phyloP scores from a whole-genome alignment of 1,140 invertebrate genomes.

The Hylaeus volcanicus region DNA sequence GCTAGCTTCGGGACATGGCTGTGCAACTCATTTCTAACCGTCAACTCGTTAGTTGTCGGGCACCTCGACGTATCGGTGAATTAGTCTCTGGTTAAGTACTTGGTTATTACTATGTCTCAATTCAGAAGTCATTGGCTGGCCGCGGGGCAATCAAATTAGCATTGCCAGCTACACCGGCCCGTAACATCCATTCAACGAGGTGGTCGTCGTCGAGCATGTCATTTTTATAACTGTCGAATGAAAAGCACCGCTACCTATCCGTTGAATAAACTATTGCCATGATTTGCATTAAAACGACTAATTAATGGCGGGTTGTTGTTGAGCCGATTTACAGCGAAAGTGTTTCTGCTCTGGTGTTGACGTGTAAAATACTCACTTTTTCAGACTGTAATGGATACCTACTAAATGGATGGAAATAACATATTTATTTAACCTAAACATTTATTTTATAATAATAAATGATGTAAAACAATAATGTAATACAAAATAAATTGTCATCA shows the following conservation, averaged over 20 bases:
- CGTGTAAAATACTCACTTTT: background rate
- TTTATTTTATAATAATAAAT: too few relatives aligned
- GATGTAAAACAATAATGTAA: too few relatives aligned
- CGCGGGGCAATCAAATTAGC: slow-evolving; percentile 54
- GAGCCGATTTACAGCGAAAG: slow-evolving; percentile 3
- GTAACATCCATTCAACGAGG: slow-evolving; percentile 11
- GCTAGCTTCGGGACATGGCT: slow-evolving; percentile 8
- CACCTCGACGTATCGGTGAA: slow-evolving; percentile 38
- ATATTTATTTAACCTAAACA: too few relatives aligned
- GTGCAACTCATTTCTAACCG: background rate
- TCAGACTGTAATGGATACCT: background rate
- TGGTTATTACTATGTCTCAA: slow-evolving; percentile 58
- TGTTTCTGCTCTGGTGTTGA: too few relatives aligned
- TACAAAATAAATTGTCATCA: too few relatives aligned
- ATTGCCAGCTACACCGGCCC: slow-evolving; percentile 10
- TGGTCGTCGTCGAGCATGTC: slow-evolving; percentile 12
- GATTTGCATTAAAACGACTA: slow-evolving; percentile 37
- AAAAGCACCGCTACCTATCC: slow-evolving; percentile 24
- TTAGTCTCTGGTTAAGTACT: slow-evolving; percentile 39
- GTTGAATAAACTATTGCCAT: background rate
- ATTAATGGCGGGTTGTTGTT: slow-evolving; percentile 11
- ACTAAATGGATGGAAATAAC: too few relatives aligned
- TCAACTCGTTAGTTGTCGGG: slow-evolving; percentile 37
- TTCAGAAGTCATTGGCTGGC: slow-evolving; percentile 30
- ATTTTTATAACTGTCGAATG: slow-evolving; percentile 39